Base-by-base conservation (phyloP, 2,113 vertebrate genomes). In the Scatophagus argus region DNA sequence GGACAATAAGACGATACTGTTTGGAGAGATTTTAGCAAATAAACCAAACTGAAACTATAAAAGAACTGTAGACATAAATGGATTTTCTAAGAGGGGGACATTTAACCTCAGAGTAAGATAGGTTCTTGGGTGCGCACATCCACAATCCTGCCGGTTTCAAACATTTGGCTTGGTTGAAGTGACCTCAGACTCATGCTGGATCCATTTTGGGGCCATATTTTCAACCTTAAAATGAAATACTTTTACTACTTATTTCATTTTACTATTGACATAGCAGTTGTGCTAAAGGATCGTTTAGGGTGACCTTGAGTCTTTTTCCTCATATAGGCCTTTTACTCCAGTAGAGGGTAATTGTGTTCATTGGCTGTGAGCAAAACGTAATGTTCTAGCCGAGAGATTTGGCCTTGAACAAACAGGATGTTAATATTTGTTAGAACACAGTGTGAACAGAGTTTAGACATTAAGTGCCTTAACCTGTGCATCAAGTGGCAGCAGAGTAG, bases 401-500 rank as follows among this genome's bases (percentile, higher is more conserved):
- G 17, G 66, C 74, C 78, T 79, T 69, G 75, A 84, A 58, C 65
- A 78, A 79, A 79, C 43, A 17, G 54, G 55, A 71, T 77, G 77
- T 74, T 74, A 74, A 61, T 65, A 78, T 49, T 54, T 72, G 60
- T 70, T 62, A 52, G 32, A 82, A 47, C 64, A 60, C 64, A 38
- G 44, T 39, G 54, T 69, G 70, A 79, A 77, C 65, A n/a, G 60
- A 51, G 66, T 68, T 84, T 67, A 55, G 38, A 46, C 76, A 14
- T 63, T 39, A 43, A 64, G 69, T 64, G 68, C 44, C 68, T 81
- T 82, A 83, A 91, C 79, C 80, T 75, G 59, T 8, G 82, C 63
- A 56, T 79, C 62, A 46, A 81, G 68, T 83, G 79, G 72, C 60
- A 63, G 68, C 51, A 32, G 44, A 75, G 51, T 54, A 51, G 72